These are phyloP conservation scores for Camponotus pennsylvanicus DNA, from an alignment of 1,140 invertebrate species.

Conservation along the genomic window DNA sequence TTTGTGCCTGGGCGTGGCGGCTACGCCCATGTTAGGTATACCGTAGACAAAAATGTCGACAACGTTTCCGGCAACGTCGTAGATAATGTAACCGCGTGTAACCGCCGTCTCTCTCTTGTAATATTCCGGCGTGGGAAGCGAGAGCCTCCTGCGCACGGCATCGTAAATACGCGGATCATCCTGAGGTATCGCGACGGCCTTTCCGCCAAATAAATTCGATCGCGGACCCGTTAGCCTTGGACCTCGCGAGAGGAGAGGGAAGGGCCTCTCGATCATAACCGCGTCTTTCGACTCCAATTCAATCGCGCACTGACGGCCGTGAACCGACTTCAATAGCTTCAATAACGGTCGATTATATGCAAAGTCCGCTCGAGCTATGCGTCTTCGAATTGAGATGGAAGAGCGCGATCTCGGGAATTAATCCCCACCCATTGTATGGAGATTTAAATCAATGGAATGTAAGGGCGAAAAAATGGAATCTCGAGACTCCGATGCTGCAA, in stretches of 20 bases:
- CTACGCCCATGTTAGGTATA: conserved; percentile 33
- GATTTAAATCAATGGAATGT: background rate
- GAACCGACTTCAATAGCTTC: conserved; percentile 42
- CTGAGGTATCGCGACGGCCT: conserved; percentile 33
- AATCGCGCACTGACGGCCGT: conserved; percentile 33
- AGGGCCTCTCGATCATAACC: conserved; percentile 15
- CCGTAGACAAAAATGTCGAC: conserved; percentile 52
- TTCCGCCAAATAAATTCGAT: conserved; percentile 46
- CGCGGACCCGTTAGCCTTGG: conserved; percentile 41
- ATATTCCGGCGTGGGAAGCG: conserved; percentile 49
- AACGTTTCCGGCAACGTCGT: conserved; percentile 52
- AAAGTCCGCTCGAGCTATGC: background rate
- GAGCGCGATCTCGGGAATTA: conserved; percentile 7
- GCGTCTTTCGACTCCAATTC: conserved; percentile 45
- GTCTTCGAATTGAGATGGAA: conserved; percentile 6
- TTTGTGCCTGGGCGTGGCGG: conserved; percentile 41
- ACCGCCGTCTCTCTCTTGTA: background rate
- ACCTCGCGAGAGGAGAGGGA: background rate
- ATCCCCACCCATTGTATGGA: background rate
- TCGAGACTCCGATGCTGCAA: background rate
- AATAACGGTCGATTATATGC: conserved; percentile 50
- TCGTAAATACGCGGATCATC: conserved; percentile 52
- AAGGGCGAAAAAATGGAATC: background rate
- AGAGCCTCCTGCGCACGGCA: background rate
- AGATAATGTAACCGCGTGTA: conserved; percentile 50